Evolutionary conservation across 2,113 vertebrate species (phyloP), one percentile per base, ranked within the genome.

Genomic region (Tupaia chinensis): DNA sequence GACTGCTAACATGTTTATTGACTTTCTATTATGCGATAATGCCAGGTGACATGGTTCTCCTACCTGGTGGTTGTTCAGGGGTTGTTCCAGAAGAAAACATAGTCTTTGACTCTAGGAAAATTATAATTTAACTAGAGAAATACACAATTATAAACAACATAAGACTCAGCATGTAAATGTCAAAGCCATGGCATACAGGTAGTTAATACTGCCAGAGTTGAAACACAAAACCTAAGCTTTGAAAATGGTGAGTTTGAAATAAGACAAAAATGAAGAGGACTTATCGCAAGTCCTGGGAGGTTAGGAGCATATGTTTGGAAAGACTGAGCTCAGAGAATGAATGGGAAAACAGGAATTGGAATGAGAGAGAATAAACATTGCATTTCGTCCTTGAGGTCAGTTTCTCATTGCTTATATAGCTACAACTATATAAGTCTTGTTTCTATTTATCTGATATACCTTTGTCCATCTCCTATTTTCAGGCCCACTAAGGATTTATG

Each of bases 51-150:
- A 44, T 19, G 22, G 27, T n/a, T 83, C 68, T 53, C 66, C 68
- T 8, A 53, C 23, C 65, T 9, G 81, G 65, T 8, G 73, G 13
- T 70, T 23, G 66, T 17, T 17, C 0, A 53, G 9, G 8, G 11
- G 34, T 2, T 77, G 34, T 74, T 82, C 86, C 89, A 87, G 87
- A 72, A 73, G 19, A 84, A 69, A 79, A 12, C 23, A 84, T 29
- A 12, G 17, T 63, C n/a, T 68, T 13, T 78, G 78, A 9, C 53
- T 92, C 60, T 84, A 58, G 53, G 68, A 63, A n/a, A 53, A 34
- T 10, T 87, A 44, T 29, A 69, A n/a, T 76, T 76, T 86, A 89
- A 81, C 69, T 81, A 63, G 72, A 93, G 7, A 93, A 87, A 29
- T 83, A 2, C 25, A 81, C 60, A 23, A 53, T 25, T 95, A 85